phyloP scores from a whole-genome alignment of 2,797 vertebrate genomes.

The Ctenosaura bakeri region DNA sequence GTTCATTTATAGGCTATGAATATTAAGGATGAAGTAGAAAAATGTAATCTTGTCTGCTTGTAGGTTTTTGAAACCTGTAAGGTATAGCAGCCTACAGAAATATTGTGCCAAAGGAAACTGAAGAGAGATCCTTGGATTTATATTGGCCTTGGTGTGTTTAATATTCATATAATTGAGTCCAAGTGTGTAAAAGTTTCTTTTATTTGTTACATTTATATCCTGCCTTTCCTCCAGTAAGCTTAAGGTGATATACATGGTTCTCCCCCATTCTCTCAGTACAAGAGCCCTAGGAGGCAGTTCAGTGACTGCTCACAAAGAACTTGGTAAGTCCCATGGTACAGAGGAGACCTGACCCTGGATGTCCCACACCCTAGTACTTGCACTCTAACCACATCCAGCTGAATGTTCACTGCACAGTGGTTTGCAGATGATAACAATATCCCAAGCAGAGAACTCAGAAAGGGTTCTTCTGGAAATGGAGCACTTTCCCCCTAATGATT shows the following conservation, averaged over 20 bases:
- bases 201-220: background rate
- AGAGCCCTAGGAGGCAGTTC: background rate
- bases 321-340: background rate
- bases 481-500: background rate
- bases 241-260: background rate
- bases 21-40: background rate
- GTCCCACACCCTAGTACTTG: background rate
- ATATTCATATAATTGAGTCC: background rate
- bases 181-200: too few relatives aligned
- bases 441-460: too few relatives aligned
- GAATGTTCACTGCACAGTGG: background rate
- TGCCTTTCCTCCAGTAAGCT: background rate
- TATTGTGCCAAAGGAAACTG: background rate
- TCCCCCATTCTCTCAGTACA: background rate
- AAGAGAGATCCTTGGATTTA: background rate
- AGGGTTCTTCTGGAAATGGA: background rate
- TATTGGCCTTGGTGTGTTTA: background rate
- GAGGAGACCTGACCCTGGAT: background rate
- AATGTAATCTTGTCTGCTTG: background rate
- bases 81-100: background rate
- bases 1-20: background rate
- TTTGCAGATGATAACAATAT: background rate
- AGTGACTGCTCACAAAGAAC: background rate
- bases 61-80: background rate
- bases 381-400: background rate